Evolutionary conservation across 2,113 vertebrate genomes (phyloP).

Genomic region (Toxotes chatareus): DNA sequence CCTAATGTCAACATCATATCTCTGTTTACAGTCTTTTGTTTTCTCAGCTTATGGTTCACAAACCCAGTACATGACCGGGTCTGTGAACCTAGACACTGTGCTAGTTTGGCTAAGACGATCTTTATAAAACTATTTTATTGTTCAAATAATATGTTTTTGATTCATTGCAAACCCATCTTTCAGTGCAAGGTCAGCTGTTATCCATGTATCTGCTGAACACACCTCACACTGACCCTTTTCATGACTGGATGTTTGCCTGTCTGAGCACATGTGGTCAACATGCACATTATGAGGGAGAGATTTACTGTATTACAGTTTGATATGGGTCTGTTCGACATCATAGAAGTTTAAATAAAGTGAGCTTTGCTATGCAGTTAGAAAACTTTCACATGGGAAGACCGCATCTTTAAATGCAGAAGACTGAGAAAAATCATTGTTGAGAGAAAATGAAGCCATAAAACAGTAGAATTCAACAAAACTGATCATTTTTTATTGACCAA

Average conservation of each 20-base stretch:
- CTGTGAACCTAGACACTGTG: neutral
- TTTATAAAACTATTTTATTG: neutral
- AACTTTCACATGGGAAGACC: too few relatives aligned
- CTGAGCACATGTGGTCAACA: constrained; percentile 43
- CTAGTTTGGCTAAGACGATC: neutral
- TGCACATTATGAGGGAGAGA: neutral
- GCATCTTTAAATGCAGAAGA: neutral
- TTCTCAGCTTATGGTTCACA: neutral
- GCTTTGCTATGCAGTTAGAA: neutral
- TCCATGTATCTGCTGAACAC: constrained; percentile 1
- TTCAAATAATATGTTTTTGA: neutral
- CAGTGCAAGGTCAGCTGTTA: constrained; percentile 9
- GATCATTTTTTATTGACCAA: constrained; percentile 69
- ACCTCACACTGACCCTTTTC: constrained; percentile 9
- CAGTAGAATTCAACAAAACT: constrained; percentile 20
- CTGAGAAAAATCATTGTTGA: too few relatives aligned
- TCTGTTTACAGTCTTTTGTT: neutral
- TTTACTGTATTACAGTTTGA: neutral
- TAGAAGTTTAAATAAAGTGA: neutral
- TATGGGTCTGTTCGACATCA: neutral
- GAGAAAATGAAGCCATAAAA: neutral
- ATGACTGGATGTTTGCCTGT: neutral
- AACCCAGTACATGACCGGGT: too few relatives aligned
- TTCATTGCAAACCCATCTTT: neutral
- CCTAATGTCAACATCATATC: neutral